Conservation (phyloP, 2,797 vertebrate genomes). For the Lacerta bilineata region DNA sequence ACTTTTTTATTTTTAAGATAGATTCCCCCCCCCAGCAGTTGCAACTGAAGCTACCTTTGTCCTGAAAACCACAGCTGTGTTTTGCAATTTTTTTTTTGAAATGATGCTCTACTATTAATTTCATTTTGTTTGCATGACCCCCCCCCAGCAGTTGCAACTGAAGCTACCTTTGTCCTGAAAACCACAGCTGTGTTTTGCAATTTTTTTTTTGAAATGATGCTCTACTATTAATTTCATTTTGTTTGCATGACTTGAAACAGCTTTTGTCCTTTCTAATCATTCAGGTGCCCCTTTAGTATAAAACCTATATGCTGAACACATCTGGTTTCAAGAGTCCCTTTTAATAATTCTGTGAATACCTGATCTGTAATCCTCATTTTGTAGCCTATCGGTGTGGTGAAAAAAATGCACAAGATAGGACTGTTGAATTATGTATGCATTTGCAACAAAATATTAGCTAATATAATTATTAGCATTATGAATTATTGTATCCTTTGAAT, state of each 20-base stretch:
- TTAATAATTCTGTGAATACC: not conserved
- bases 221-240: conserved; percentile 17
- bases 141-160: not conserved
- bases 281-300: conserved; percentile 17
- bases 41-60: not conserved
- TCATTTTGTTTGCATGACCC: not conserved
- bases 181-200: not conserved
- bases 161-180: conserved; percentile 11
- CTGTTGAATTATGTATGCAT: not conserved
- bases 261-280: conserved; percentile 32
- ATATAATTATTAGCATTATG: not conserved
- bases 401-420: not conserved
- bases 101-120: not conserved
- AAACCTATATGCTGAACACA: conserved; percentile 10
- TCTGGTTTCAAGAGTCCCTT: conserved; percentile 2
- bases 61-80: conserved; percentile 14
- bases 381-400: not conserved
- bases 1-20: not conserved
- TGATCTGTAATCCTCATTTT: not conserved
- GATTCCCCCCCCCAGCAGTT: not conserved
- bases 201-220: not conserved
- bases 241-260: not conserved
- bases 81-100: too few relatives aligned
- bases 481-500: not conserved
- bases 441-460: not conserved